Conservation (phyloP, 2,113 vertebrate species). For the Sylvilagus bachmani region DNA sequence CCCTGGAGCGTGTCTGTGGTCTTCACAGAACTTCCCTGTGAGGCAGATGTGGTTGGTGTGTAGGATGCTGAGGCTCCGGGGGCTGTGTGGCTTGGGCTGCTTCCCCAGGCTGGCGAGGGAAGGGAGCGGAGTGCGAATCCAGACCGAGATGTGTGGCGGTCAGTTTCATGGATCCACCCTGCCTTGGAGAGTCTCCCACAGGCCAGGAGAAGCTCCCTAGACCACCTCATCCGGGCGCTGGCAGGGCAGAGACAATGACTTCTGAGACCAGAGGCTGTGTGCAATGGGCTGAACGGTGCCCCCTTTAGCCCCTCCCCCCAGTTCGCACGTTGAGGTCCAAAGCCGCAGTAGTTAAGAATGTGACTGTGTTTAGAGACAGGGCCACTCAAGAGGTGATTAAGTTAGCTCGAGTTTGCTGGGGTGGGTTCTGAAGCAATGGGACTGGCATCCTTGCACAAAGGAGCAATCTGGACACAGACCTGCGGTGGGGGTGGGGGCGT, state of each 20-base stretch:
- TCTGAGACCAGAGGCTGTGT: neutral
- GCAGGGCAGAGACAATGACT: neutral
- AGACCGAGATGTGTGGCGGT: neutral
- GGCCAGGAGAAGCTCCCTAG: neutral
- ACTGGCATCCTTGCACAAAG: neutral
- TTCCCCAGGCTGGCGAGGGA: neutral
- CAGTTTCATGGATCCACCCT: accelerated
- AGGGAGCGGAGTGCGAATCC: neutral
- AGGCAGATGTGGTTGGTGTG: neutral
- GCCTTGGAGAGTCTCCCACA: neutral
- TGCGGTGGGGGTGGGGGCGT: neutral
- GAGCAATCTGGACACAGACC: neutral
- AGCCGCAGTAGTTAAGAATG: neutral
- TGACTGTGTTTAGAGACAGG: neutral
- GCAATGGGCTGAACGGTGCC: neutral
- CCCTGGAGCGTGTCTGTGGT: neutral
- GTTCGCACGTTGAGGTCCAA: neutral
- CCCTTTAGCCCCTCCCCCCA: no score
- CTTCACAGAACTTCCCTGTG: neutral
- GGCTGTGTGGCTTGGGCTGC: neutral
- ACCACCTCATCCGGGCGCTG: neutral
- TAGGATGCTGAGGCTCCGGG: neutral
- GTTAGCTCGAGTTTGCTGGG: neutral
- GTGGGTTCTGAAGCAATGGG: neutral
- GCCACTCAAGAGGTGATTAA: neutral